Conservation (phyloP, 1,140 invertebrate species). For the Trichomalopsis sarcophagae region DNA sequence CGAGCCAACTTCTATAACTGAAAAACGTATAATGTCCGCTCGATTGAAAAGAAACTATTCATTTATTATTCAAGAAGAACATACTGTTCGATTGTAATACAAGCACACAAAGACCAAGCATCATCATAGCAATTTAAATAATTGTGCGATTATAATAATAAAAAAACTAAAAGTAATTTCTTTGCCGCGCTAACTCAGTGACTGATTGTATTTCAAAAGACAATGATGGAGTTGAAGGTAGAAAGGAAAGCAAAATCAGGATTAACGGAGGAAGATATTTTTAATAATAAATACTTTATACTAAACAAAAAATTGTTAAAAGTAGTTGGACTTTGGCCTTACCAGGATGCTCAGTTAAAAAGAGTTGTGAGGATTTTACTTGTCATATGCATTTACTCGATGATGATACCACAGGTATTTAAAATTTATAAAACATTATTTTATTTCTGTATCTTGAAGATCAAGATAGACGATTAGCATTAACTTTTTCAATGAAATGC, state of each 20-base stretch:
- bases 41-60: background rate
- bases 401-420: background rate
- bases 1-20: background rate
- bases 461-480: background rate
- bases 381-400: background rate
- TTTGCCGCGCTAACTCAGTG: background rate
- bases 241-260: background rate
- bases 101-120: background rate
- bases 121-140: conserved; percentile 3
- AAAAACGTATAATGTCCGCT: background rate
- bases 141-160: background rate
- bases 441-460: background rate
- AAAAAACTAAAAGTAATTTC: background rate
- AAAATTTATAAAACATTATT: background rate
- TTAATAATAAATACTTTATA: conserved; percentile 22
- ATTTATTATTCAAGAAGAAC: conserved; percentile 2
- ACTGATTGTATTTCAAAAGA: background rate
- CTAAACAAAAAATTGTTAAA: background rate
- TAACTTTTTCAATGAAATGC: background rate
- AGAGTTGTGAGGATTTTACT: background rate
- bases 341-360: background rate
- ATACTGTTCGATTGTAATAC: background rate
- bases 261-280: background rate
- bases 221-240: background rate
- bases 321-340: background rate